These are phyloP conservation scores for Menidia menidia DNA, from an alignment of 2,797 vertebrate species.

Conservation along the genomic window DNA sequence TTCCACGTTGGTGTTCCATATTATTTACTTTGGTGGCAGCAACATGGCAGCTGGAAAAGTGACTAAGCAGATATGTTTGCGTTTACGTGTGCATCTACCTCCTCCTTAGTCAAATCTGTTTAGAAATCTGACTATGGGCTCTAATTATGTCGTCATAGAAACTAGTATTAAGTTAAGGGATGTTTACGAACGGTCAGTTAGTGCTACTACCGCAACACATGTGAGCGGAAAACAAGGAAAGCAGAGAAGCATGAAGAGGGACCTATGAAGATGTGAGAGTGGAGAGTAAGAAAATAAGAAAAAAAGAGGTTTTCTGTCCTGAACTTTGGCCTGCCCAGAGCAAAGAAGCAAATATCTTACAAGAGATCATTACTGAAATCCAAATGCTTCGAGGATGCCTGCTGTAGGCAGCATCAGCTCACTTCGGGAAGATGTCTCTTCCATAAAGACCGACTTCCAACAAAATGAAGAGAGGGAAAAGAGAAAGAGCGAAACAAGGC, in stretches of 20 bases:
- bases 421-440: slow-evolving; percentile 38
- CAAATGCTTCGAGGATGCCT: slow-evolving; percentile 26
- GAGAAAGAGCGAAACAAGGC: slow-evolving; percentile 37
- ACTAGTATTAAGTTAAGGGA: slow-evolving; percentile 70
- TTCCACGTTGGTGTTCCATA: slow-evolving; percentile 70
- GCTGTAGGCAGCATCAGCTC: slow-evolving; percentile 41
- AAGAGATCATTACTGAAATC: slow-evolving; percentile 10
- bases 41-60: slow-evolving; percentile 65
- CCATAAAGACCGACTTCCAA: slow-evolving; percentile 20
- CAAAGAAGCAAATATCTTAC: slow-evolving; percentile 6
- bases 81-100: slow-evolving; percentile 31
- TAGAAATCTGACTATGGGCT: slow-evolving; percentile 67
- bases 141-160: slow-evolving; percentile 68
- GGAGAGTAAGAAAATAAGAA: background rate
- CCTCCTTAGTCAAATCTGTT: slow-evolving; percentile 61
- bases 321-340: slow-evolving; percentile 33
- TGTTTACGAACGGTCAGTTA: slow-evolving; percentile 76
- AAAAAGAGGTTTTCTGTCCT: slow-evolving; percentile 5
- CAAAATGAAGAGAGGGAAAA: background rate
- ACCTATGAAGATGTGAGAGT: background rate
- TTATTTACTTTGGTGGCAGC: slow-evolving; percentile 63
- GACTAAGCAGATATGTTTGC: slow-evolving; percentile 54
- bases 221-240: slow-evolving; percentile 43
- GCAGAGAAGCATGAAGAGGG: slow-evolving; percentile 27
- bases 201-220: slow-evolving; percentile 64